Evolutionary conservation across 53 echinoderm and acorn worm species (phyloP).

Genomic region (Echinometra lucunter): DNA sequence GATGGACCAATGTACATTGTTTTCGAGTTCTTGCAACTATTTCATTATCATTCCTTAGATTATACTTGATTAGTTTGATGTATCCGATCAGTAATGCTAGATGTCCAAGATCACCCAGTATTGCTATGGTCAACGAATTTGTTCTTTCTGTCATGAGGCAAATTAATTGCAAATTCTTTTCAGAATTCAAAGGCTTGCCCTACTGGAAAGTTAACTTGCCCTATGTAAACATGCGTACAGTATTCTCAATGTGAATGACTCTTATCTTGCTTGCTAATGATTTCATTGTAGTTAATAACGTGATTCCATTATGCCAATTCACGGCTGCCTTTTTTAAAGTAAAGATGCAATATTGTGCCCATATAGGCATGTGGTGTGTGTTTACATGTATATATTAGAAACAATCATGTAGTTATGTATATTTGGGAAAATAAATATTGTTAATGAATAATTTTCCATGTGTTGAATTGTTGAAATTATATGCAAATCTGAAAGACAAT

Average conservation of each 20-base stretch:
- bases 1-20: no score
- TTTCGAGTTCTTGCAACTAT: no score
- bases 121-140: not conserved
- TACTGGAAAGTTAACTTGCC: not conserved
- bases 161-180: no score
- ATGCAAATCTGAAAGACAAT: not conserved
- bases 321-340: slow-evolving; percentile 11
- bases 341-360: slow-evolving; percentile 19
- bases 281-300: not conserved
- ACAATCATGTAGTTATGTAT: not conserved
- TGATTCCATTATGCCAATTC: not conserved
- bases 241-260: not conserved
- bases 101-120: no score
- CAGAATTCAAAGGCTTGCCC: slow-evolving; percentile 9
- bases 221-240: not conserved
- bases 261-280: not conserved
- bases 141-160: not conserved
- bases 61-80: no score
- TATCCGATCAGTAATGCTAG: no score
- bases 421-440: not conserved
- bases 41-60: no score
- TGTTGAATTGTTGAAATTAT: slow-evolving; percentile 7
- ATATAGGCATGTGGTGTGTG: not conserved
- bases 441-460: not conserved
- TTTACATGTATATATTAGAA: not conserved